These are phyloP conservation scores for Hetaerina americana DNA, from an alignment of 1,140 invertebrate species.

Conservation along the genomic window DNA sequence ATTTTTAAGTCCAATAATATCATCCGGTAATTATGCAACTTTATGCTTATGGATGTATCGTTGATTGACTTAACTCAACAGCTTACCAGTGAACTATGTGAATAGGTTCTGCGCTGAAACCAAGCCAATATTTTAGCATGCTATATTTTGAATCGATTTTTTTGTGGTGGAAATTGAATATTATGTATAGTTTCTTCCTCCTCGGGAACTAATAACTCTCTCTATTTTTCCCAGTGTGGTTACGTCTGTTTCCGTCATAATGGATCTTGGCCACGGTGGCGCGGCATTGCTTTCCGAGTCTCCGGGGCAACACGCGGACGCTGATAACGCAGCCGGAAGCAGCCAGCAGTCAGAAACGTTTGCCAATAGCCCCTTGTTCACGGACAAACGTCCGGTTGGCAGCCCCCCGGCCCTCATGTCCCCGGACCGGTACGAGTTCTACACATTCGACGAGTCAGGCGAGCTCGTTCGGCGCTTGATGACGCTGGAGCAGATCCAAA, in stretches of 20 bases:
- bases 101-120: too few relatives aligned
- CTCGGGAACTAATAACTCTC: too few relatives aligned
- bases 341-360: conserved; percentile 33
- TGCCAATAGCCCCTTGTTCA: conserved; percentile 27
- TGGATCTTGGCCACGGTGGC: conserved; percentile 39
- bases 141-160: too few relatives aligned
- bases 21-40: too few relatives aligned
- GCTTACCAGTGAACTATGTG: too few relatives aligned
- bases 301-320: conserved; percentile 37
- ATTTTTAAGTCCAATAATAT: too few relatives aligned
- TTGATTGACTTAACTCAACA: too few relatives aligned
- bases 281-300: conserved; percentile 42
- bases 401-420: conserved; percentile 59
- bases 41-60: too few relatives aligned
- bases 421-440: conserved; percentile 71
- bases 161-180: too few relatives aligned
- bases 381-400: conserved; percentile 29
- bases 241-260: conserved; percentile 44
- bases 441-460: conserved; percentile 66
- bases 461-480: conserved; percentile 66
- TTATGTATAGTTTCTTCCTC: too few relatives aligned
- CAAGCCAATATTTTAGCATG: too few relatives aligned
- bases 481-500: conserved; percentile 69
- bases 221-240: conserved; percentile 39
- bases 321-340: conserved; percentile 23